These are phyloP conservation scores for Apoderus coryli DNA, from an alignment of 2,888 invertebrate genomes.

Conservation along the genomic window DNA sequence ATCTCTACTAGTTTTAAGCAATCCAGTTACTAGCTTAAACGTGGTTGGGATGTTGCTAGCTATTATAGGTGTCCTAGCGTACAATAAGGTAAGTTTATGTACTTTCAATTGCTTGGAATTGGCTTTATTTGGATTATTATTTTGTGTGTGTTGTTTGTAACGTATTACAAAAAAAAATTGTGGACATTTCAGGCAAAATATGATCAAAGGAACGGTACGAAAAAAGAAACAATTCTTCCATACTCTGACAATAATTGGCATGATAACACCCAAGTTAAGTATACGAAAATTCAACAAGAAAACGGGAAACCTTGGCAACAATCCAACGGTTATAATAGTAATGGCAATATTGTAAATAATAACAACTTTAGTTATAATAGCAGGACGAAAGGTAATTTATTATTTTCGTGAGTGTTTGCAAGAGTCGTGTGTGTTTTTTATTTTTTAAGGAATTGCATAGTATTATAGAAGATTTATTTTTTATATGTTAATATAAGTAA, in stretches of 20 bases:
- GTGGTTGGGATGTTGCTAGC: constrained; percentile 83
- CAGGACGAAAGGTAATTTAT: constrained; percentile 26
- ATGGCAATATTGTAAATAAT: too few relatives aligned
- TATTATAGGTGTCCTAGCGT: constrained; percentile 75
- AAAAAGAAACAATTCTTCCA: constrained; percentile 40
- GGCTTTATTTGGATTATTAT: too few relatives aligned
- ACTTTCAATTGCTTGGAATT: too few relatives aligned
- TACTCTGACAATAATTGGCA: constrained; percentile 32
- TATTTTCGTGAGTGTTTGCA: constrained; percentile 23
- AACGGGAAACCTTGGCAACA: too few relatives aligned
- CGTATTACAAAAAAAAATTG: constrained; percentile 3
- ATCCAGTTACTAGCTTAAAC: constrained; percentile 81
- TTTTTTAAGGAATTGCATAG: too few relatives aligned
- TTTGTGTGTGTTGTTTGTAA: too few relatives aligned
- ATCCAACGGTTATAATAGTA: too few relatives aligned
- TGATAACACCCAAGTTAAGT: too few relatives aligned
- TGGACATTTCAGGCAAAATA: constrained; percentile 47
- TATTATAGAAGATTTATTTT: too few relatives aligned
- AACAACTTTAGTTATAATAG: constrained; percentile 24
- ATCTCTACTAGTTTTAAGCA: constrained; percentile 73
- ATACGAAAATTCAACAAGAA: too few relatives aligned
- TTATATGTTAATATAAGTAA: too few relatives aligned
- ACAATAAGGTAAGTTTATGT: constrained; percentile 84
- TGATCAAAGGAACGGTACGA: constrained; percentile 41
- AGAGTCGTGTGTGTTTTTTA: too few relatives aligned